Evolutionary conservation across 2,797 vertebrate species (phyloP).

Genomic region (Australoheros facetus): DNA sequence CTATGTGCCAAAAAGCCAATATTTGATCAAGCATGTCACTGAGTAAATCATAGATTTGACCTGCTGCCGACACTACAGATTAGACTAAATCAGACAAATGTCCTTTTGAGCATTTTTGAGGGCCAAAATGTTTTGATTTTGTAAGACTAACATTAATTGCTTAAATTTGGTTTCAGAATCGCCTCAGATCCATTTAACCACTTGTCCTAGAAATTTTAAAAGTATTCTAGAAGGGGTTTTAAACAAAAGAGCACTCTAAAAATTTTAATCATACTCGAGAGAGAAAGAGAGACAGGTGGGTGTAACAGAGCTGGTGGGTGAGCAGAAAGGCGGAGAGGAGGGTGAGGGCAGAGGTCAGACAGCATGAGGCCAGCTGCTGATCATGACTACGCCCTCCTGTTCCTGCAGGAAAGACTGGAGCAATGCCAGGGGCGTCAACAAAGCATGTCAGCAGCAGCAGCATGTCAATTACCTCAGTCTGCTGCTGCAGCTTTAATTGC

Average conservation of each 20-base stretch:
- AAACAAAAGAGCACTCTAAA: not conserved
- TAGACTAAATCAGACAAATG: not conserved
- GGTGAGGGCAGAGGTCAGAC: slow-evolving; percentile 52
- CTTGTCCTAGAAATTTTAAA: not conserved
- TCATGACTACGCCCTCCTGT: slow-evolving; percentile 36
- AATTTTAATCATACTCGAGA: not conserved
- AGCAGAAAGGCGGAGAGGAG: not conserved
- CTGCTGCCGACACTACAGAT: not conserved
- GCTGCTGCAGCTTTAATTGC: not conserved
- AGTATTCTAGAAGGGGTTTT: not conserved
- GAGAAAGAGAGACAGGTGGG: slow-evolving; percentile 4
- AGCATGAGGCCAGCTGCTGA: slow-evolving; percentile 57
- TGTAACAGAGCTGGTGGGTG: slow-evolving; percentile 6
- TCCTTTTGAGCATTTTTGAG: not conserved
- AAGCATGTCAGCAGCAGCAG: slow-evolving; percentile 18
- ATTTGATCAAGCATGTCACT: not conserved
- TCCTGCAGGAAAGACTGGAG: slow-evolving; percentile 13
- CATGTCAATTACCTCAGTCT: slow-evolving; percentile 10
- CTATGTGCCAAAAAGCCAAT: not conserved
- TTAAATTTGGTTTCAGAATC: not conserved
- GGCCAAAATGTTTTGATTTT: not conserved
- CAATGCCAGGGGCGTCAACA: slow-evolving; percentile 3
- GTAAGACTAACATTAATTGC: not conserved
- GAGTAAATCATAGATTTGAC: not conserved
- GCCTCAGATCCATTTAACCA: not conserved